A percentile compares a stretch with the other conserved stretches of the same genome.
Conservation (phyloP, 2,113 vertebrate genomes). For the Seriola quinqueradiata region DNA sequence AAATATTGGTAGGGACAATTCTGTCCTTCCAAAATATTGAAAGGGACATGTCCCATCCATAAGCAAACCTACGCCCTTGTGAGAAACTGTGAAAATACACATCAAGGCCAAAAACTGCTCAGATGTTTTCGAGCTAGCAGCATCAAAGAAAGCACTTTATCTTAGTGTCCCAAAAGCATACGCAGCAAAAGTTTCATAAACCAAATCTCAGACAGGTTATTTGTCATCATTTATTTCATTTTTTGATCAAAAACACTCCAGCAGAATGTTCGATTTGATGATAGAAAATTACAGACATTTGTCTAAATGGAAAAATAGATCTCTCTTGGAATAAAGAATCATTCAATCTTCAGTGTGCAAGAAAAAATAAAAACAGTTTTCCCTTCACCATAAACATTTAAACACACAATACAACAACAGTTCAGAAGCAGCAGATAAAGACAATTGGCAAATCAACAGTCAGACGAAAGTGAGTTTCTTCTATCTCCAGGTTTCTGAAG, state of each 20-base stretch:
- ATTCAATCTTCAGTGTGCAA: conserved; percentile 58
- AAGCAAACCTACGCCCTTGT: no score
- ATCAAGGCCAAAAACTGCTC: no score
- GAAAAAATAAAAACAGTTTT: conserved; percentile 29
- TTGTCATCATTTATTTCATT: conserved; percentile 52
- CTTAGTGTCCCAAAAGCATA: not conserved
- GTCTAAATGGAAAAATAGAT: conserved; percentile 80
- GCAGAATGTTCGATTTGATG: conserved; percentile 49
- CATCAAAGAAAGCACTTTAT: no score
- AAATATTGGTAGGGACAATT: no score
- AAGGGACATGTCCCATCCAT: no score
- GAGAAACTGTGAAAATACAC: no score
- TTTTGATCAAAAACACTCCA: conserved; percentile 54
- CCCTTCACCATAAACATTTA: conserved; percentile 53
- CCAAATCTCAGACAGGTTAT: not conserved
- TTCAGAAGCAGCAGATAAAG: conserved; percentile 59
- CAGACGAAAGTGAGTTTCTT: not conserved
- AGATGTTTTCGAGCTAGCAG: no score
- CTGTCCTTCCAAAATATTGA: no score
- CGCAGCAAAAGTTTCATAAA: not conserved
- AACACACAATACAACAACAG: conserved; percentile 22
- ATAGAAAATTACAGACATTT: conserved; percentile 78
- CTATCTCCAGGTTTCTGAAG: not conserved
- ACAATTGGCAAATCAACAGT: conserved; percentile 23
- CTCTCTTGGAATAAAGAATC: conserved; percentile 63